Evolutionary conservation across 2,113 vertebrate genomes (phyloP).

Genomic region (Rhynchomys soricoides): DNA sequence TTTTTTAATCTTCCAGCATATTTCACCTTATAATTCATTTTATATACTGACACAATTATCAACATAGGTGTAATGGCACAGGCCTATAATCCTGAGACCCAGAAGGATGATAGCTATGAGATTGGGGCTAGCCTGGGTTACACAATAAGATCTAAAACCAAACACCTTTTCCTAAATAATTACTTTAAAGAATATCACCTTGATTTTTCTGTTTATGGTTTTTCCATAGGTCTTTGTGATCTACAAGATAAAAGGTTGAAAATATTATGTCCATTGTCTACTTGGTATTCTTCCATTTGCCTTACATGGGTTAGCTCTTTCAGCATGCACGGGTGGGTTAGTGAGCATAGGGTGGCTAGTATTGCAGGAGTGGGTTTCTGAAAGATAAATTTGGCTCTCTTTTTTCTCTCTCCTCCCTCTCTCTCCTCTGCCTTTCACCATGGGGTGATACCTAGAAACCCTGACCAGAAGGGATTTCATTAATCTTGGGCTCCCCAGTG

Average conservation of each 20-base stretch:
- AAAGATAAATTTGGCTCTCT: neutral
- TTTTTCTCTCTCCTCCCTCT: neutral
- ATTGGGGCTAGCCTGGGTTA: neutral
- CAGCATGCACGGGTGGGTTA: neutral
- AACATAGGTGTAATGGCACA: neutral
- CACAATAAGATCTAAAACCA: neutral
- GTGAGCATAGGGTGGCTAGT: neutral
- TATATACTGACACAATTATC: neutral
- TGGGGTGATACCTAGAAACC: neutral
- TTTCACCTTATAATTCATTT: neutral
- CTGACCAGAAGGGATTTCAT: neutral
- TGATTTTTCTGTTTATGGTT: neutral
- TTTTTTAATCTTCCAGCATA: neutral
- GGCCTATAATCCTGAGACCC: neutral
- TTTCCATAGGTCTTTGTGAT: neutral
- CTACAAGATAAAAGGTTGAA: neutral
- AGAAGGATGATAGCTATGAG: neutral
- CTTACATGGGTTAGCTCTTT: neutral
- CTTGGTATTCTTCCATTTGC: neutral
- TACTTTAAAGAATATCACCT: neutral
- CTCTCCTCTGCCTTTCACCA: neutral
- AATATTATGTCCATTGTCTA: neutral
- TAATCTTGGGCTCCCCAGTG: neutral
- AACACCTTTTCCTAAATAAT: neutral
- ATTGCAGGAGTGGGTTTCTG: neutral